A percentile compares a stretch with the other conserved stretches of the same genome.
phyloP scores from a whole-genome alignment of 1,140 invertebrate species.

The Spodoptera frugiperda region DNA sequence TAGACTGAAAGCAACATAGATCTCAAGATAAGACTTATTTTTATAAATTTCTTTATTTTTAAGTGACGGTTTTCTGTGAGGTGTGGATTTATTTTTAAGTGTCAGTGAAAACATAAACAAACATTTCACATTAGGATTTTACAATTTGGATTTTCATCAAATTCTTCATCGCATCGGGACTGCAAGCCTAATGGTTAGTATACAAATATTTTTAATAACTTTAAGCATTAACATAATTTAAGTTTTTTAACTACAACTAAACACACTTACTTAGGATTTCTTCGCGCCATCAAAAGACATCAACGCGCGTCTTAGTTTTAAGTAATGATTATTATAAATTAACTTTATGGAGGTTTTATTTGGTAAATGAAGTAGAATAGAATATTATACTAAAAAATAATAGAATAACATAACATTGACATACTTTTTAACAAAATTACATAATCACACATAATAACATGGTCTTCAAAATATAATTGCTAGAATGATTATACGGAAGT shows the following conservation, averaged over 20 bases:
- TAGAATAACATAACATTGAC: neutral
- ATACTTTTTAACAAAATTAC: neutral
- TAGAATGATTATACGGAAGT: too few relatives aligned
- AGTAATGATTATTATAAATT: constrained; percentile 16
- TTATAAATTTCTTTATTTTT: constrained; percentile 73
- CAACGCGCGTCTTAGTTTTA: constrained; percentile 72
- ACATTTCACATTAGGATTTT: constrained; percentile 68
- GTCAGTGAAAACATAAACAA: constrained; percentile 70
- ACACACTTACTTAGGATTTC: constrained; percentile 28
- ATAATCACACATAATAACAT: neutral
- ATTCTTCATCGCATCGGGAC: constrained; percentile 56
- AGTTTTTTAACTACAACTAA: constrained; percentile 35
- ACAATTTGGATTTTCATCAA: constrained; percentile 73
- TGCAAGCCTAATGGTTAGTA: constrained; percentile 59
- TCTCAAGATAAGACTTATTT: constrained; percentile 84
- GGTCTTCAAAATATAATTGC: too few relatives aligned
- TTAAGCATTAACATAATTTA: constrained; percentile 43
- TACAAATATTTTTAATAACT: constrained; percentile 22
- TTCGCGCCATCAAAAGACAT: constrained; percentile 76
- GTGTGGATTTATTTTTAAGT: constrained; percentile 78
- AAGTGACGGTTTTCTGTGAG: constrained; percentile 77
- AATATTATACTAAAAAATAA: too few relatives aligned
- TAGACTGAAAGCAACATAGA: constrained; percentile 84
- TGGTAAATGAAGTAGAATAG: too few relatives aligned
- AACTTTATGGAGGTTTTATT: constrained; percentile 2